Base-by-base conservation (phyloP, 23 tunicate genomes). In the Halocynthia aurantium region DNA sequence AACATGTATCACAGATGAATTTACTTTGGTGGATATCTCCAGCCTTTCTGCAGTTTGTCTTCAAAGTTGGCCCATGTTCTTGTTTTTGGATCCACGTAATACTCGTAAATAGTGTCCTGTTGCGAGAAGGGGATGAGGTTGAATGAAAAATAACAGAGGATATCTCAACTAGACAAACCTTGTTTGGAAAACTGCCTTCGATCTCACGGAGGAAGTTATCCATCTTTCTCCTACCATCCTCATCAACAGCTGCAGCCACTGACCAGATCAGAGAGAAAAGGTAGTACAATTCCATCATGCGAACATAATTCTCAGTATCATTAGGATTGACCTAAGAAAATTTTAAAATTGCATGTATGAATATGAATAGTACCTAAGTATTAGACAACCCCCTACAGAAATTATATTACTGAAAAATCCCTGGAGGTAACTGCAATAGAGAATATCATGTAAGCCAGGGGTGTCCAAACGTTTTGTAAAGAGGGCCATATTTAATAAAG, bases 211-310 rank as follows among this genome's bases (percentile, higher is more conserved):
- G 77, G 57, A 71, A 94, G 53, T 88, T 94, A 57, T 94, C 98
- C 77, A 94, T 53, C 67, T 87, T 84, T 69, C 86, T 88, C 72
- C 98, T 80, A 20, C 98, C 65, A 70, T 84, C 94, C 55, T 94
- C 98, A 87, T 87, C 94, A 71, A 94, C 88, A 50, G 89, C 53
- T 10, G 91, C 98, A 72, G 90, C 91, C 21, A 94, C 90, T 12
- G 98, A 88, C 98, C 98, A 94, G 31, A 94, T 87, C 50, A 94
- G 80, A n/a, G 87, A 88, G 84, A 94, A 94, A 12, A 88, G 67
- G 76, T 90, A 94, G 88, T 86, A 94, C 63, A 82, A 70, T 67
- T 94, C 94, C 11, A 94, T 76, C 94, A 94, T 94, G 44, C 90
- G 79, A 8, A 80, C 75, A 56, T 60, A 88, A 75, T 93, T 93